These are phyloP conservation scores for Zaprionus vittiger DNA, from an alignment of 1,140 invertebrate species.

Conservation along the genomic window DNA sequence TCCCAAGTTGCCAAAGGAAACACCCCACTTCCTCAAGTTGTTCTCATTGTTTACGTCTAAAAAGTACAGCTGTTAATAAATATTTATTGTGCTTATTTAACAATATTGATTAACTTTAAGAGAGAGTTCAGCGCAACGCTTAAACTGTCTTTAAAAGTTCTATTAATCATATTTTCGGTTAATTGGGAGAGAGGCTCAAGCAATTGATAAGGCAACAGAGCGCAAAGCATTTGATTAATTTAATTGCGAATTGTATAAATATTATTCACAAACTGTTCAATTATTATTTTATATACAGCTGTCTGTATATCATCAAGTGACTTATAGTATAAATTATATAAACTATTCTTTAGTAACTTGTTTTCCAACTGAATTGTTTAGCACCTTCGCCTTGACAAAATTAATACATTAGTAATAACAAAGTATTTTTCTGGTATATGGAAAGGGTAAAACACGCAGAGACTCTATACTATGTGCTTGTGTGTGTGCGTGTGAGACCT, in stretches of 20 bases:
- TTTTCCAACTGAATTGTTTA: conserved; percentile 36
- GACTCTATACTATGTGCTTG: neutral
- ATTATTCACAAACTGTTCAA: neutral
- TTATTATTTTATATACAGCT: conserved; percentile 15
- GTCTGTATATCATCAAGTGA: conserved; percentile 9
- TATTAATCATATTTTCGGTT: neutral
- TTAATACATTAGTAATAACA: conserved; percentile 32
- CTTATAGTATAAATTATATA: conserved; percentile 20
- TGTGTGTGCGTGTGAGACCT: conserved; percentile 57
- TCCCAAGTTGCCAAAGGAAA: neutral
- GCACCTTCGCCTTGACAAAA: conserved; percentile 45
- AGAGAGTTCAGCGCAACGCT: neutral
- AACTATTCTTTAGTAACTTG: conserved; percentile 17
- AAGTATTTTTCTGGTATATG: conserved; percentile 39
- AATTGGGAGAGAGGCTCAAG: neutral
- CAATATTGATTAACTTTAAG: conserved; percentile 2
- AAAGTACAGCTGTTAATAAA: conserved; percentile 1
- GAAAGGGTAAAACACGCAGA: neutral
- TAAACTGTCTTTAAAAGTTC: neutral
- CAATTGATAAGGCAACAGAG: neutral
- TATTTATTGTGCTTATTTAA: neutral
- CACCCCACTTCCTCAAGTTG: neutral
- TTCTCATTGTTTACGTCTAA: neutral
- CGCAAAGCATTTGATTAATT: neutral
- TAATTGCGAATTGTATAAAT: neutral